A percentile compares a stretch with the other conserved stretches of the same genome.
Evolutionary conservation across 2,113 vertebrate genomes (phyloP).

Genomic region (Perccottus glenii): DNA sequence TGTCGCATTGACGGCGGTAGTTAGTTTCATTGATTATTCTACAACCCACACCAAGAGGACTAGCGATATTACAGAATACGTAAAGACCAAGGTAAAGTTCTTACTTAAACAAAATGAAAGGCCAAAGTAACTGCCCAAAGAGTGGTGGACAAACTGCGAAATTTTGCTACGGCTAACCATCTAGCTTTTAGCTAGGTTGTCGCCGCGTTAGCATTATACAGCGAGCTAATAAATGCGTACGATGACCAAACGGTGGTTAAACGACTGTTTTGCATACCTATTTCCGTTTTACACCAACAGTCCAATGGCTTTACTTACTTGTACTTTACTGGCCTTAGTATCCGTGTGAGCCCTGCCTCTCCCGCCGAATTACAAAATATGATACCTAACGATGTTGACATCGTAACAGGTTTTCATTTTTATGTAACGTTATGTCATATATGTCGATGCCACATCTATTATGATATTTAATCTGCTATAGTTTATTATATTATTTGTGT

Average conservation of each 20-base stretch:
- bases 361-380: too few relatives aligned
- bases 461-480: too few relatives aligned
- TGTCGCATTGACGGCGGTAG: background rate
- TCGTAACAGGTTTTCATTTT: too few relatives aligned
- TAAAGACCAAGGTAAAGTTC: constrained; percentile 25
- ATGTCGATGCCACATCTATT: too few relatives aligned
- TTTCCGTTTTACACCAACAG: too few relatives aligned
- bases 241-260: background rate
- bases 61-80: background rate
- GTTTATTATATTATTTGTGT: too few relatives aligned
- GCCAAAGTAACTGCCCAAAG: background rate
- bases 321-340: too few relatives aligned
- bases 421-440: too few relatives aligned
- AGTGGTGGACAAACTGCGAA: constrained; percentile 4
- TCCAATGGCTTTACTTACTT: too few relatives aligned
- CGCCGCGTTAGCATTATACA: background rate
- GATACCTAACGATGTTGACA: too few relatives aligned
- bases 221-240: constrained; percentile 18
- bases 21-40: background rate
- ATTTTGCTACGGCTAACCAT: constrained; percentile 9
- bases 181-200: constrained; percentile 8
- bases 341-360: too few relatives aligned
- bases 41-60: background rate
- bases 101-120: background rate
- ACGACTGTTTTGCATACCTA: background rate